Base-by-base conservation (phyloP, 2,888 invertebrate genomes). In the Cephus pygmeus region DNA sequence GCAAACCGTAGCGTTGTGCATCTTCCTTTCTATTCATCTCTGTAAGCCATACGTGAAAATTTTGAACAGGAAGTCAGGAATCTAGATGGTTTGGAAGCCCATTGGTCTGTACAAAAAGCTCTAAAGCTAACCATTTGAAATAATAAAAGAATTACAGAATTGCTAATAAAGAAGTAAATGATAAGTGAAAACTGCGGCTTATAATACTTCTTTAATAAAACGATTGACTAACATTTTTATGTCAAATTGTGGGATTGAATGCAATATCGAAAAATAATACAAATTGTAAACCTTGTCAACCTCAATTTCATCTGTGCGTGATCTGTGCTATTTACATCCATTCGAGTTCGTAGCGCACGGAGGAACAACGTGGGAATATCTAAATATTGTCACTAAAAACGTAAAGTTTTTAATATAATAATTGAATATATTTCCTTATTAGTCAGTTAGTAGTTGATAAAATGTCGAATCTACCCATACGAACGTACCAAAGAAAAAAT, bases 401-500 rank as follows among this genome's bases (percentile, higher is more conserved):
- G 23, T 56, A 56, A 23, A 23, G 6, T 9, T 56, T 23, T 56
- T 56, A 56, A 15, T 56, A 56, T 23, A 56, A 23, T 56, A 9
- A 56, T 1, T 56, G 1, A 56, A 56, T 6, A 40, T 23, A 1
- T 9, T 56, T 56, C 15, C 9, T 56, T 23, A 23, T 56, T 56
- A 23, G 9, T 40, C 9, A 34, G 34, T 11, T 11, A 34, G 23
- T 23, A 56, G 1, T 56, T 56, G 9, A 3, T 23, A 56, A 56
- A 23, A 56, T 56, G 56, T 56, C 23, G 56, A 56, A 56, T 23
- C 2, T 56, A 69, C 80, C 79, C 31, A 74, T 85, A 77, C 80
- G 86, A 36, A 85, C 85, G 34, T 85, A 85, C 3, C 75, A 75
- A 30, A 80, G 78, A 31, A 83, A 80, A 30, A 79, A 78, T 68